Conservation (phyloP, 2,797 vertebrate species). For the Lemur catta region DNA sequence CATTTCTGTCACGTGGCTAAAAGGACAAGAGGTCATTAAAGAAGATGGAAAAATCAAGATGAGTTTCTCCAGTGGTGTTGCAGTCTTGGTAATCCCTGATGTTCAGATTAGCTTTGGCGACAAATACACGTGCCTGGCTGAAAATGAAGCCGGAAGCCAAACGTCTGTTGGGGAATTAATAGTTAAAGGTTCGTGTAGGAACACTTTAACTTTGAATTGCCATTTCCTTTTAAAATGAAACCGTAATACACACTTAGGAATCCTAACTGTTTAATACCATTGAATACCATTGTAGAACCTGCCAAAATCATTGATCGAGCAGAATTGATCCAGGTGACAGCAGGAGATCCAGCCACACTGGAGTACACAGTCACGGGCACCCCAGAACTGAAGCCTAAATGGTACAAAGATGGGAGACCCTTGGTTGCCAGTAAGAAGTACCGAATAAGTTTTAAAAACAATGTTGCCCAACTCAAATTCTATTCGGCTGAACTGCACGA, state of each 20-base stretch:
- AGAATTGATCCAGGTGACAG: conserved; percentile 95
- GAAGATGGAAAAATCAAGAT: conserved; percentile 93
- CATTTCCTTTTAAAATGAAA: conserved; percentile 34
- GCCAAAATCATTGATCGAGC: conserved; percentile 95
- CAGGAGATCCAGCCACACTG: conserved; percentile 94
- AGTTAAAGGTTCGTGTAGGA: conserved; percentile 94
- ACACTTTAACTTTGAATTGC: conserved; percentile 18
- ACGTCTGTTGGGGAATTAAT: conserved; percentile 94
- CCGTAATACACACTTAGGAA: conserved; percentile 62
- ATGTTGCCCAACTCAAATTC: conserved; percentile 93
- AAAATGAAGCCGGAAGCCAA: conserved; percentile 96
- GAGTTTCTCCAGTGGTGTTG: conserved; percentile 91
- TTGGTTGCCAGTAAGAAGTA: conserved; percentile 95
- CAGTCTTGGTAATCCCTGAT: conserved; percentile 88
- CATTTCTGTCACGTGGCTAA: conserved; percentile 94
- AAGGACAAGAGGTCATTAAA: conserved; percentile 93
- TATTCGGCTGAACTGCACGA: conserved; percentile 92
- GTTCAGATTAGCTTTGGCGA: conserved; percentile 91
- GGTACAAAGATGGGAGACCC: conserved; percentile 95
- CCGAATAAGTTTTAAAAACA: conserved; percentile 95
- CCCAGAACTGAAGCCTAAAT: conserved; percentile 96
- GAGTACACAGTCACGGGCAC: conserved; percentile 95
- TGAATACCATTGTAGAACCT: conserved; percentile 91
- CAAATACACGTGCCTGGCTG: conserved; percentile 94
- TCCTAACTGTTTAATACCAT: conserved; percentile 77